Evolutionary conservation across 2,113 vertebrate genomes (phyloP).

Genomic region (Barnardius zonarius): DNA sequence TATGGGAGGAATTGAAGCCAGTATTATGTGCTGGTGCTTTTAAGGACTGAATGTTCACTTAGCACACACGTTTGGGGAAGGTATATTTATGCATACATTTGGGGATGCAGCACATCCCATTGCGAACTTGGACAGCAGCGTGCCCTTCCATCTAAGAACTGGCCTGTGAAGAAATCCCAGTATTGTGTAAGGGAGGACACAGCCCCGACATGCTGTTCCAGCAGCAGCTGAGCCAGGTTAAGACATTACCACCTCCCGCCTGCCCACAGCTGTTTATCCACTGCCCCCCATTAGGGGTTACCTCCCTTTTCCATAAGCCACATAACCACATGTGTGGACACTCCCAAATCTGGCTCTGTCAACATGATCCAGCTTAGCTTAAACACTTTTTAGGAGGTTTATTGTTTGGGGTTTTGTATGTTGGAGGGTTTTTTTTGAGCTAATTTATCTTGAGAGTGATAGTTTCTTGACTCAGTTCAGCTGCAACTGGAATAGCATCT

Average conservation of each 20-base stretch:
- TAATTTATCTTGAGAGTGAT: constrained; percentile 13
- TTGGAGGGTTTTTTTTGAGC: background rate
- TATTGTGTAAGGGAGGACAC: constrained; percentile 21
- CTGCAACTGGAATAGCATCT: constrained; percentile 22
- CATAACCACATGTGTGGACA: constrained; percentile 38
- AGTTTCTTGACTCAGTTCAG: constrained; percentile 24
- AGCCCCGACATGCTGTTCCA: background rate
- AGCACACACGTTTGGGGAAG: constrained; percentile 57
- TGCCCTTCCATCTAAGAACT: constrained; percentile 22
- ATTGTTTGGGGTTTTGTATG: background rate
- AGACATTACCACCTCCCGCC: constrained; percentile 31
- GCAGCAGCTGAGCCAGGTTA: constrained; percentile 40
- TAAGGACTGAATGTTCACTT: constrained; percentile 64
- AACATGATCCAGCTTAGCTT: background rate
- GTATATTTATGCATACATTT: constrained; percentile 39
- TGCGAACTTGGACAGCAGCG: constrained; percentile 23
- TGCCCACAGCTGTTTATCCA: constrained; percentile 48
- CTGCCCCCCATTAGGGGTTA: constrained; percentile 59
- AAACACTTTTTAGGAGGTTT: background rate
- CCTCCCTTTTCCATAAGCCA: constrained; percentile 59
- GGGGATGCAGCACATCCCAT: constrained; percentile 39
- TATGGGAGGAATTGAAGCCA: constrained; percentile 42
- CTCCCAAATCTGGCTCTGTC: constrained; percentile 55
- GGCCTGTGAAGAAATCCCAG: background rate
- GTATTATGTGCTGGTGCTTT: constrained; percentile 54